phyloP scores from a whole-genome alignment of 1,140 invertebrate species.

The Tetragnatha versicolor region DNA sequence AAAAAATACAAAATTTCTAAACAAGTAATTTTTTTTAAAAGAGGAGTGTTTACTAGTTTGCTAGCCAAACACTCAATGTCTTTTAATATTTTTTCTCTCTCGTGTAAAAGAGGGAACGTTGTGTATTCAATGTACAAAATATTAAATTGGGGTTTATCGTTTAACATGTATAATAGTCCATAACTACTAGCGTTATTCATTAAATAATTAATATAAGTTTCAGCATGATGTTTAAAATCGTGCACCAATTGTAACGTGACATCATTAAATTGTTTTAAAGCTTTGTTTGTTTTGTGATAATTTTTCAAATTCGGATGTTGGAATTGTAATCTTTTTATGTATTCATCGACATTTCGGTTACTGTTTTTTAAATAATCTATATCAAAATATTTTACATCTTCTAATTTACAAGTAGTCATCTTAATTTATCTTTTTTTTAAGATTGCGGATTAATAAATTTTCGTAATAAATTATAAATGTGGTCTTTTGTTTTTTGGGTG shows the following conservation, averaged over 20 bases:
- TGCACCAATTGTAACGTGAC: background rate
- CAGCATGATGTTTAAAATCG: background rate
- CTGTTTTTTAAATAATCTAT: conserved; percentile 1
- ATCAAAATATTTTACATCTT: conserved; percentile 19
- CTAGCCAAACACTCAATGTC: conserved; percentile 12
- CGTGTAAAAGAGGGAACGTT: background rate
- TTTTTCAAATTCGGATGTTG: conserved; percentile 16
- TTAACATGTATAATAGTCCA: conserved; percentile 8
- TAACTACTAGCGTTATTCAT: background rate
- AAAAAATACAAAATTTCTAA: conserved; percentile 37
- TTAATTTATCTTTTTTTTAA: conserved; percentile 25
- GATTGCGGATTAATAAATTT: background rate
- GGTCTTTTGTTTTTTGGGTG: background rate
- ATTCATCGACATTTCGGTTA: background rate
- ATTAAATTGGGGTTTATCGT: background rate
- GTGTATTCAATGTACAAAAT: conserved; percentile 14
- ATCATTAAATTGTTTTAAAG: conserved; percentile 20
- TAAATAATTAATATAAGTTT: background rate
- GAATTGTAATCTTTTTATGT: background rate
- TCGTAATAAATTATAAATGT: conserved; percentile 6
- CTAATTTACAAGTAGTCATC: background rate
- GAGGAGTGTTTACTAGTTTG: background rate
- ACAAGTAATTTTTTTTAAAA: conserved; percentile 6
- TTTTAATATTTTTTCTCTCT: conserved; percentile 12
- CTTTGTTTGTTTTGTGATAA: conserved; percentile 18